Conservation (phyloP, 2,113 vertebrate species). For the Procavia capensis region DNA sequence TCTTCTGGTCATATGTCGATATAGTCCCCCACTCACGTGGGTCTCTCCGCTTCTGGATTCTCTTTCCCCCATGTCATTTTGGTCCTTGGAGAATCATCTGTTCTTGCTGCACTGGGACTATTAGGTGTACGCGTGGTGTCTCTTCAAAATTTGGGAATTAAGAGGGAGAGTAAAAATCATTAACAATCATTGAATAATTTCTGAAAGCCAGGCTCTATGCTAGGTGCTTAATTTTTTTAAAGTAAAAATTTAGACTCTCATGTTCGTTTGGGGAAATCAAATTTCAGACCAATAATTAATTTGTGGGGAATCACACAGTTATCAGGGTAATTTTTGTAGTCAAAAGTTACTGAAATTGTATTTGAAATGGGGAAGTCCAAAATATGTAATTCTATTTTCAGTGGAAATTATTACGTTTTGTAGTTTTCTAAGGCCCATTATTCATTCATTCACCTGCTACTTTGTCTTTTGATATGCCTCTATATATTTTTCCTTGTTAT, state of each 20-base stretch:
- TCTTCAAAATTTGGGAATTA: not conserved
- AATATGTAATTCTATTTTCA: not conserved
- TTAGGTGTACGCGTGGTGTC: no score
- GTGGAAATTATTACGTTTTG: not conserved
- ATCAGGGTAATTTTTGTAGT: not conserved
- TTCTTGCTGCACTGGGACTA: no score
- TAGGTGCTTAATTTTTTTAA: not conserved
- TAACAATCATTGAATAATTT: not conserved
- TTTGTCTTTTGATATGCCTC: not conserved
- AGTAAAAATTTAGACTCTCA: constrained; percentile 17
- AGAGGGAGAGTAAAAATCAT: not conserved
- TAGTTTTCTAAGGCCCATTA: not conserved
- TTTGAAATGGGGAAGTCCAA: not conserved
- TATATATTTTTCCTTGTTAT: not conserved
- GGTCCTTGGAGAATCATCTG: no score
- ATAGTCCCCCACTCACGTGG: no score
- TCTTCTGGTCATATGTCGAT: no score
- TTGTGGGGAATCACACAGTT: not conserved
- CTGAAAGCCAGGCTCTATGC: not conserved
- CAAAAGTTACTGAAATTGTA: constrained; percentile 13
- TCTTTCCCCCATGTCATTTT: no score
- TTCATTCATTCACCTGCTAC: not conserved
- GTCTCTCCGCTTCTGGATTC: no score
- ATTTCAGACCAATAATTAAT: constrained; percentile 43
- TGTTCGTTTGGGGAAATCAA: not conserved